phyloP scores from a whole-genome alignment of 2,888 invertebrate species.

The Euclidia mi region DNA sequence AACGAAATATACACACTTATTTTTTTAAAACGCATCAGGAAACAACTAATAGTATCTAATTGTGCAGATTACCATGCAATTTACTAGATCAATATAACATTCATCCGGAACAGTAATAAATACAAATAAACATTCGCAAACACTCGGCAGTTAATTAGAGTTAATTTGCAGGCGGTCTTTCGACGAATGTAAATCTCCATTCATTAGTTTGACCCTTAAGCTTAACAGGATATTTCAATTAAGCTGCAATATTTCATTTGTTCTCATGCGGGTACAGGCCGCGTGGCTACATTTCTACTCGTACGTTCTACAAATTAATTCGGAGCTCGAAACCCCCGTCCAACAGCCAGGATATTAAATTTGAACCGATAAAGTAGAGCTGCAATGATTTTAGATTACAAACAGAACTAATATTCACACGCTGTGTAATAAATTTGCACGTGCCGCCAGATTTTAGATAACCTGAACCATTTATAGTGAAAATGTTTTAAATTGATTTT shows the following conservation, averaged over 20 bases:
- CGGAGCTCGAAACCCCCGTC: constrained; percentile 8
- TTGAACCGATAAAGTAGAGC: constrained; percentile 12
- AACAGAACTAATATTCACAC: too few species aligned
- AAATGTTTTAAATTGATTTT: too few species aligned
- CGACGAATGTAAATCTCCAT: constrained; percentile 51
- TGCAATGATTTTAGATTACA: constrained; percentile 12
- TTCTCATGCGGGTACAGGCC: constrained; percentile 59
- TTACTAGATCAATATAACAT: too few species aligned
- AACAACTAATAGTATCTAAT: too few species aligned
- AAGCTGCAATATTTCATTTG: constrained; percentile 54
- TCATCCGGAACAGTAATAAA: background rate
- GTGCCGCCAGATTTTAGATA: too few species aligned
- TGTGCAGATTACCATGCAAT: too few species aligned
- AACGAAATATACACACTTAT: too few species aligned
- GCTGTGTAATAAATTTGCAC: background rate
- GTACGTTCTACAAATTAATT: constrained; percentile 36
- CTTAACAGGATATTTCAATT: constrained; percentile 68
- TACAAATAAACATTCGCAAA: background rate
- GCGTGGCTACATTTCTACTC: constrained; percentile 13
- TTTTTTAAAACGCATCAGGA: too few species aligned
- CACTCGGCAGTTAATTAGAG: background rate
- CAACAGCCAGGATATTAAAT: constrained; percentile 20
- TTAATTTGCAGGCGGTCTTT: constrained; percentile 28
- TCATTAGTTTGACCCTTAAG: constrained; percentile 51
- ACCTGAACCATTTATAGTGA: too few species aligned